Evolutionary conservation across 2,113 vertebrate genomes (phyloP), one percentile per base, ranked within the genome.

Genomic region (Ploceus nigricollis): DNA sequence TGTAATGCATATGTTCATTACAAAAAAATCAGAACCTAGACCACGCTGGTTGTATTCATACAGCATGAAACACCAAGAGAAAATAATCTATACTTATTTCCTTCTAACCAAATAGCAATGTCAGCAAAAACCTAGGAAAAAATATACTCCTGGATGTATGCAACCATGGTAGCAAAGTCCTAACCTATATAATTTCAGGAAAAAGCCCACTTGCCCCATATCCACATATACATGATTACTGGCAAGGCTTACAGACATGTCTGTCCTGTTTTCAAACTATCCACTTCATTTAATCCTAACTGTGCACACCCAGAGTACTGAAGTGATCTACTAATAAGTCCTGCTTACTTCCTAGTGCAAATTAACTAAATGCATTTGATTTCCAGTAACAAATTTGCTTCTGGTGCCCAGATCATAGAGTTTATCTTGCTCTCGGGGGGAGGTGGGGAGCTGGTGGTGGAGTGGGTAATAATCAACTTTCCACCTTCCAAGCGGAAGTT

Each of bases 361-460:
- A 37, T 27, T 50, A 77, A 69, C 73, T 48, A 64, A 71, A 83
- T 31, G 28, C 2, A 68, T 85, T 72, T 54, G 12, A 72, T 76
- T 77, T 76, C 19, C 60, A 86, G 71, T 47, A 86, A 40, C 50
- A 86, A 68, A 54, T 39, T 66, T 50, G 25, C 15, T 39, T 7
- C 18, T n/a, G 19, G 42, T 45, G 37, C 8, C 70, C 53, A 47
- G 24, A 47, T 70, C 4, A 66, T 1, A 65, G 11, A 51, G 65
- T 37, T 33, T 31, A 42, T 30, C 30, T 58, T 47, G 10, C 5
- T 68, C 18, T 1, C 0, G 0, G 9, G 6, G 9, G 15, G 7
- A 30, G 35, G 15, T 14, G 21, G 31, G 13, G 21, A 77, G 54
- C 17, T 28, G 39, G 19, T 28, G 51, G 22, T n/a, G 45, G 33